phyloP scores from a whole-genome alignment of 37 sponge, comb jelly and placozoan species.

The Beroe forskalii region DNA sequence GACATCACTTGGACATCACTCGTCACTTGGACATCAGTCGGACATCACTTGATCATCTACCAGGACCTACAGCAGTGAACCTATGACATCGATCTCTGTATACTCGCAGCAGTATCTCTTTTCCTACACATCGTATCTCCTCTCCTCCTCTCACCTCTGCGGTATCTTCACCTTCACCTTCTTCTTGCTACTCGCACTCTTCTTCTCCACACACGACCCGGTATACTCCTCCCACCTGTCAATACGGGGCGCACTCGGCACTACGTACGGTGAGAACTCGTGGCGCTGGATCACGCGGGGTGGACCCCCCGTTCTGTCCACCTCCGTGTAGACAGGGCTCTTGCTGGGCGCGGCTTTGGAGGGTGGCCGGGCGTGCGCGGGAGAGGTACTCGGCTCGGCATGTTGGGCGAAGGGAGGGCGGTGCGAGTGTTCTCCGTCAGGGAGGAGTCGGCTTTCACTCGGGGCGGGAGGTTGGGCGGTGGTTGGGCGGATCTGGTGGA shows the following conservation, averaged over 20 bases:
- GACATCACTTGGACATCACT: too few species aligned
- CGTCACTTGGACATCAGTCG: too few species aligned
- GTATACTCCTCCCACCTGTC: slow-evolving; percentile 53
- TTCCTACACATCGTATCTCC: too few species aligned
- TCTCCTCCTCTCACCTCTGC: slow-evolving; percentile 10
- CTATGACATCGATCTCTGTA: too few species aligned
- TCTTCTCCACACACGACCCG: slow-evolving; percentile 5
- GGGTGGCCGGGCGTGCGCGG: neutral
- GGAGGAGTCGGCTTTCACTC: slow-evolving; percentile 11
- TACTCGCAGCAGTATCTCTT: too few species aligned
- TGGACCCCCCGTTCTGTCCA: neutral
- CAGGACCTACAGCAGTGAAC: too few species aligned
- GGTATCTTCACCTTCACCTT: slow-evolving; percentile 42
- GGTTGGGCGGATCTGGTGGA: neutral
- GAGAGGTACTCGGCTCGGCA: slow-evolving; percentile 13
- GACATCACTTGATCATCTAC: too few species aligned
- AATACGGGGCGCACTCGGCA: slow-evolving; percentile 30
- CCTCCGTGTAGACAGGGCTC: slow-evolving; percentile 31
- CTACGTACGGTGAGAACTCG: slow-evolving; percentile 62
- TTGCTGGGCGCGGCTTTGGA: neutral
- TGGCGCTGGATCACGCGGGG: slow-evolving; percentile 18
- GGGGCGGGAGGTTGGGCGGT: slow-evolving; percentile 49
- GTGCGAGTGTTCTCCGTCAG: neutral
- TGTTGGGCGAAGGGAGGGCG: slow-evolving; percentile 27
- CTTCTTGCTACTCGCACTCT: neutral